Evolutionary conservation across 2,113 vertebrate genomes (phyloP).

Genomic region (Erpornis zantholeuca): DNA sequence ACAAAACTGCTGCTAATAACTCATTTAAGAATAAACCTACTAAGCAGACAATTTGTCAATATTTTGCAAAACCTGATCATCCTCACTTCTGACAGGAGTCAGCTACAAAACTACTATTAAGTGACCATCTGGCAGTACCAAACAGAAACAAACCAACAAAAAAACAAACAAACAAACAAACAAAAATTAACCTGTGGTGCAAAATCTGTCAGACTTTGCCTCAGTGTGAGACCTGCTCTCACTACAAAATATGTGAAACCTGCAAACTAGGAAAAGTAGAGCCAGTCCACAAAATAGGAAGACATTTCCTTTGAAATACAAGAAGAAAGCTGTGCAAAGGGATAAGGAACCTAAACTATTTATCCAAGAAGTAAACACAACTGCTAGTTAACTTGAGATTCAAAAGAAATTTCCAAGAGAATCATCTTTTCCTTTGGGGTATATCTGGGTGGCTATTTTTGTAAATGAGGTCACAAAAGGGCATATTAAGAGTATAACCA

Average conservation of each 20-base stretch:
- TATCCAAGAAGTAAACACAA: conserved; percentile 19
- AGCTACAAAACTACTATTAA: background rate
- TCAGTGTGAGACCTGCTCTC: background rate
- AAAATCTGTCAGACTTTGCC: background rate
- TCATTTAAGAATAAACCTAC: background rate
- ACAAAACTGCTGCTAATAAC: background rate
- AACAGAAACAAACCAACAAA: background rate
- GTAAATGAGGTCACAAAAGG: background rate
- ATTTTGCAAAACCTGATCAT: background rate
- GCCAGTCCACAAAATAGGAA: background rate
- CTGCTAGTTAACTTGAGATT: background rate
- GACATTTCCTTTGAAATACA: background rate
- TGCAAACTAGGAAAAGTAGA: background rate
- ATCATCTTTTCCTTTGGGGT: conserved; percentile 38
- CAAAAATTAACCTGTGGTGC: background rate
- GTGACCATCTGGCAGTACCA: background rate
- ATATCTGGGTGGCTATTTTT: conserved; percentile 39
- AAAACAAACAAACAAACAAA: background rate
- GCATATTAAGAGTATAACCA: background rate
- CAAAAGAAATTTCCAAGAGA: background rate
- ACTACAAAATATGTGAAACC: background rate
- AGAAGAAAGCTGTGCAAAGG: background rate
- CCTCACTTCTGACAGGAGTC: background rate
- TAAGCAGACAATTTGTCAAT: background rate
- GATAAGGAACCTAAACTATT: background rate